Conservation (phyloP, 2,113 vertebrate genomes). For the Harpagus bidentatus region DNA sequence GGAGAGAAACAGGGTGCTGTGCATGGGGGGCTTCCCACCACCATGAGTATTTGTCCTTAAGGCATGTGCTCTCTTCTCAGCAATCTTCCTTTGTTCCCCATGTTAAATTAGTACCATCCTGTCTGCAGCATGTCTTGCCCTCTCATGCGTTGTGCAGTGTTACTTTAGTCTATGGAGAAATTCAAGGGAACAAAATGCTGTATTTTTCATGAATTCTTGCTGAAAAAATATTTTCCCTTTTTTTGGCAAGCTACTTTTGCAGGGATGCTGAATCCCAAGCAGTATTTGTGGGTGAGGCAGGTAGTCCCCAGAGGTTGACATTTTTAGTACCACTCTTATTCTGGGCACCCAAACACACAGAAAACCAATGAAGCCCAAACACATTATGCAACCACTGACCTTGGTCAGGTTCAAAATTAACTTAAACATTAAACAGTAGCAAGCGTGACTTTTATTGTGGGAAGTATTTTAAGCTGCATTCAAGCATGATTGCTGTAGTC, state of each 20-base stretch:
- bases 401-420: constrained; percentile 67
- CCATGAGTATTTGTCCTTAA: no score
- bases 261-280: background rate
- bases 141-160: fast-evolving
- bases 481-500: constrained; percentile 34
- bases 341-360: background rate
- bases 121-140: background rate
- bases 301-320: background rate
- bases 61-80: background rate
- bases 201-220: background rate
- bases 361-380: background rate
- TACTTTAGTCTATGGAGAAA: background rate
- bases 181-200: background rate
- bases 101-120: background rate
- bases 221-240: background rate
- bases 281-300: background rate
- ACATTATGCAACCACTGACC: constrained; percentile 56
- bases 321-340: background rate
- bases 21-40: fast-evolving
- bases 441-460: constrained; percentile 62
- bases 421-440: constrained; percentile 56
- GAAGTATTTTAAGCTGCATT: constrained; percentile 46
- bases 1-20: background rate
- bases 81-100: fast-evolving
- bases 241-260: background rate